Conservation (phyloP, 2,888 invertebrate species). For the Brachynemurus nebulosus region DNA sequence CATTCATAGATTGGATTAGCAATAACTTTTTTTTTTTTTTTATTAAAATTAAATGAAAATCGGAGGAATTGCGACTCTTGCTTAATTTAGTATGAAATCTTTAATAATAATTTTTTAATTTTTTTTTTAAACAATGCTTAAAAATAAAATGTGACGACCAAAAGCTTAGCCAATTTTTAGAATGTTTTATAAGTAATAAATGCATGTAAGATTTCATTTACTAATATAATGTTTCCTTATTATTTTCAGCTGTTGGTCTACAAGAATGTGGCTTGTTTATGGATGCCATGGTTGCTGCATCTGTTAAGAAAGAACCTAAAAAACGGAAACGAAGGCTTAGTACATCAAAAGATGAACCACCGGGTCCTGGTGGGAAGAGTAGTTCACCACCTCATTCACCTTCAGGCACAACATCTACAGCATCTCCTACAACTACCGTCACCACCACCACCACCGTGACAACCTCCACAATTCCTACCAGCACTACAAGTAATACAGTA, state of each 20-base stretch:
- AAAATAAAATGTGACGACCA: too few relatives aligned
- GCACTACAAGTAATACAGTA: too few relatives aligned
- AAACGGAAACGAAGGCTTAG: slow-evolving; percentile 66
- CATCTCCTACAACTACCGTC: slow-evolving; percentile 18
- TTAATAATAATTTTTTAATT: too few relatives aligned
- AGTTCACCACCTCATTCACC: slow-evolving; percentile 34
- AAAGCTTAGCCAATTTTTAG: neutral
- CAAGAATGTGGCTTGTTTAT: slow-evolving; percentile 90
- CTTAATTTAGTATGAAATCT: too few relatives aligned
- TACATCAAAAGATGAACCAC: slow-evolving; percentile 48
- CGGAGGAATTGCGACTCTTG: too few relatives aligned
- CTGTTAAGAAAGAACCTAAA: slow-evolving; percentile 55
- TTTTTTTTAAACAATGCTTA: too few relatives aligned
- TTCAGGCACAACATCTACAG: slow-evolving; percentile 22
- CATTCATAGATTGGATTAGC: too few relatives aligned
- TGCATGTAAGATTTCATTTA: neutral
- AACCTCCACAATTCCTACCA: too few relatives aligned
- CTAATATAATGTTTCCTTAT: too few relatives aligned
- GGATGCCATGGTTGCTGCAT: slow-evolving; percentile 73
- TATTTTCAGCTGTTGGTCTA: slow-evolving; percentile 51
- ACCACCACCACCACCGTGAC: slow-evolving; percentile 23
- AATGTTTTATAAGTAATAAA: neutral
- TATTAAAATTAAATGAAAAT: too few relatives aligned
- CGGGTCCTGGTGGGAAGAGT: slow-evolving; percentile 30
- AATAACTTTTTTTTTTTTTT: too few relatives aligned